These are phyloP conservation scores for Rhincodon typus DNA, from an alignment of 2,797 vertebrate genomes.

Conservation along the genomic window DNA sequence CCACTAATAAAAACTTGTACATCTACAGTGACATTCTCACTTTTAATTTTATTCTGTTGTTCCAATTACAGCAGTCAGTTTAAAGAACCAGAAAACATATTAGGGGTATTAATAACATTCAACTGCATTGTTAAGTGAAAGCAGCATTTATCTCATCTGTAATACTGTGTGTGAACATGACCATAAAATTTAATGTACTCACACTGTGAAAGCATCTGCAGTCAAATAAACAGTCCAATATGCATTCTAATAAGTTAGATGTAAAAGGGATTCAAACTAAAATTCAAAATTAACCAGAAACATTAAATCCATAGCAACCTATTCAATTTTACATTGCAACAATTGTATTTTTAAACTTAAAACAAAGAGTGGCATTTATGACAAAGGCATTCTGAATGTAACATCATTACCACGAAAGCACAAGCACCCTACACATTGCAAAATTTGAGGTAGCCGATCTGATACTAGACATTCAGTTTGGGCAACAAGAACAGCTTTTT, in stretches of 20 bases:
- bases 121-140: conserved; percentile 20
- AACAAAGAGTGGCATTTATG: conserved; percentile 6
- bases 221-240: conserved; percentile 34
- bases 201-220: neutral
- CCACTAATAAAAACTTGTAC: neutral
- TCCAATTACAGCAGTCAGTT: conserved; percentile 16
- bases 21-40: neutral
- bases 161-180: conserved; percentile 20
- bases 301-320: neutral
- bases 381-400: neutral
- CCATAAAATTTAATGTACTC: conserved; percentile 12
- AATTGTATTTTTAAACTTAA: neutral
- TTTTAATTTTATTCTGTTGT: conserved; percentile 28
- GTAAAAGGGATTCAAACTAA: conserved; percentile 12
- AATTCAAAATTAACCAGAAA: conserved; percentile 2
- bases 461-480: neutral
- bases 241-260: conserved; percentile 36
- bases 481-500: neutral
- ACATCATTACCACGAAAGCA: conserved; percentile 13
- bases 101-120: neutral
- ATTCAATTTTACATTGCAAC: neutral
- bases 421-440: conserved; percentile 9
- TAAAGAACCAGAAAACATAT: conserved; percentile 18
- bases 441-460: conserved; percentile 25
- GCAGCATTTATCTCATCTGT: neutral